These are phyloP conservation scores for Cuniculus paca DNA, from an alignment of 2,797 vertebrate species.

Conservation along the genomic window DNA sequence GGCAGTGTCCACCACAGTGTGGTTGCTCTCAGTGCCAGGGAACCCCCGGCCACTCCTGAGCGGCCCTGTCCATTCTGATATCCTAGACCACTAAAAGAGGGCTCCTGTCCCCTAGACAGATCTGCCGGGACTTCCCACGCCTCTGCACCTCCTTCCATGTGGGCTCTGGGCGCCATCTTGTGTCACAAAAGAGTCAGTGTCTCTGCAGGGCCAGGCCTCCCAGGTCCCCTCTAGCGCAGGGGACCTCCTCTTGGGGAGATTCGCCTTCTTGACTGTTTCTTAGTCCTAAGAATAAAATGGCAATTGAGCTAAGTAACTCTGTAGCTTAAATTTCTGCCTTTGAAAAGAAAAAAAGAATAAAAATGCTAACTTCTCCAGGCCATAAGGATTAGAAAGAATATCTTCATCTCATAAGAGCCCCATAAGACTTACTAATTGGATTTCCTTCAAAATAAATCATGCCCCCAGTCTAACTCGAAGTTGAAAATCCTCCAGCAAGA, in stretches of 20 bases:
- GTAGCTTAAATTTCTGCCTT: neutral
- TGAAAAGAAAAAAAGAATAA: neutral
- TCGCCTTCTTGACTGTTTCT: neutral
- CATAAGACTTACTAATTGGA: neutral
- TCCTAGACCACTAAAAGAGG: neutral
- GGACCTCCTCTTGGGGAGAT: neutral
- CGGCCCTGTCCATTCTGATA: neutral
- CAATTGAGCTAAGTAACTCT: neutral
- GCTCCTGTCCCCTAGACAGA: neutral
- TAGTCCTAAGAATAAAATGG: neutral
- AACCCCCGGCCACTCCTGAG: neutral
- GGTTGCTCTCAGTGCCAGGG: neutral
- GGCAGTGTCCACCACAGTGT: too few species aligned
- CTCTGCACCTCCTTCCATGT: neutral
- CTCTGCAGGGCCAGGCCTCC: neutral
- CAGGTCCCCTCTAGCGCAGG: neutral
- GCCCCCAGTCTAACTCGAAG: neutral
- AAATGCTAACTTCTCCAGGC: neutral
- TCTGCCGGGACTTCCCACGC: neutral
- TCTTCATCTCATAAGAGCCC: neutral
- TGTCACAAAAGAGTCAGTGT: conserved; percentile 70
- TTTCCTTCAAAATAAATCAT: neutral
- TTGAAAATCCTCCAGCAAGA: neutral
- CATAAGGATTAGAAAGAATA: neutral
- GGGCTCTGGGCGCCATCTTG: conserved; percentile 84